Evolutionary conservation across 2,113 vertebrate genomes (phyloP), one percentile per base, ranked within the genome.

Genomic region (Alethe castanea): DNA sequence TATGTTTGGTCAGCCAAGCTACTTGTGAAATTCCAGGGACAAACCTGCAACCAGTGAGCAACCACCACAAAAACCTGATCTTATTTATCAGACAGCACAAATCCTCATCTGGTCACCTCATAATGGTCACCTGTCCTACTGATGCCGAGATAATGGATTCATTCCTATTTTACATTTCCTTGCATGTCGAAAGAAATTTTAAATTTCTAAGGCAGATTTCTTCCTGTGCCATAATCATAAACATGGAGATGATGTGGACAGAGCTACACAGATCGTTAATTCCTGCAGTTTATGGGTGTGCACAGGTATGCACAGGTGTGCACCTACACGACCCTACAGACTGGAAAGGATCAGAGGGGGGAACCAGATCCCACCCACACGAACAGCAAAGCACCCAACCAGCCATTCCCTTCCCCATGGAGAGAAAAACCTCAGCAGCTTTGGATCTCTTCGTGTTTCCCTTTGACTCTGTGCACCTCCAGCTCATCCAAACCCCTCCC

Each of bases 371-470:
- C 1, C 31, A 7, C 10, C 17, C 26, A 22, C 2, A 1, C 5
- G 1, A n/a, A 25, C 19, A 61, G 36, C 69, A 84, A 7, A 45
- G 14, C 19, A 29, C 8, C 45, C 81, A 70, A 13, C 29, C 48
- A 66, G 5, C n/a, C n/a, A 31, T 5, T 45, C 69, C 54, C 36
- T 61, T 23, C 35, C 25, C 16, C 40, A 14, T 0, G 2, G 45
- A 17, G 24, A 65, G 40, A 17, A 78, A 84, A 72, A 6, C 54
- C 7, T 1, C 22, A 9, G 25, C 8, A 65, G 20, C 67, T 44
- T n/a, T 26, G 61, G 14, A 10, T 35, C 29, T 14, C 5, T 3
- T 6, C 2, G 3, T 2, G 1, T 20, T 72, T 33, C 56, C 4
- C 57, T 12, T 3, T 2, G 10, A 6, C 36, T 24, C 44, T 36